phyloP scores from a whole-genome alignment of 2,888 invertebrate genomes.

The Melikaiella ostensackeni region DNA sequence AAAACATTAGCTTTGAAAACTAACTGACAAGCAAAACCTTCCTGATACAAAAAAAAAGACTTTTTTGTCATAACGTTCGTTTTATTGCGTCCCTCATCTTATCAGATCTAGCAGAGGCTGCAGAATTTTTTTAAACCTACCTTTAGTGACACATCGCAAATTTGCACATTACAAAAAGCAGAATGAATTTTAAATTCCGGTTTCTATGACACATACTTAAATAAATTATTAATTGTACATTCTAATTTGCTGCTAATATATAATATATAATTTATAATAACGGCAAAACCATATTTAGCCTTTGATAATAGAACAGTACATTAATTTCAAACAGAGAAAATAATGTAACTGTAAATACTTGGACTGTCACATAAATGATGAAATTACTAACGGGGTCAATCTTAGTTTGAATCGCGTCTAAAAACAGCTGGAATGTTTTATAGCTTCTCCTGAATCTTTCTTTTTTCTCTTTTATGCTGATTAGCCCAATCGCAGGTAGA shows the following conservation, averaged over 20 bases:
- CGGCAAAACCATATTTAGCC: neutral
- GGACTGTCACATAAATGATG: conserved; percentile 7
- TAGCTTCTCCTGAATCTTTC: neutral
- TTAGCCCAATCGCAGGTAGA: neutral
- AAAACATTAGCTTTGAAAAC: too few relatives aligned
- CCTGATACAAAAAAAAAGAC: too few relatives aligned
- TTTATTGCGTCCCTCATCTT: neutral
- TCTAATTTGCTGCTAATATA: neutral
- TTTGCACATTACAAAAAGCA: neutral
- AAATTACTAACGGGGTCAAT: neutral
- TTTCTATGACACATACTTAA: neutral
- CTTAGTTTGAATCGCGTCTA: neutral
- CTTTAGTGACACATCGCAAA: neutral
- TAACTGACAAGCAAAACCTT: too few relatives aligned
- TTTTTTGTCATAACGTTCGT: neutral
- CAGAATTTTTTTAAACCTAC: neutral
- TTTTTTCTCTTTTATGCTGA: neutral
- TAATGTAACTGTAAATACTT: conserved; percentile 10
- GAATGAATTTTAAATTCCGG: neutral
- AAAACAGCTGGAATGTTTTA: neutral
- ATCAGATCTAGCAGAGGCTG: neutral
- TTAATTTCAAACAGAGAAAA: neutral
- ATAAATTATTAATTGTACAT: neutral
- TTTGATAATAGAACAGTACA: neutral
- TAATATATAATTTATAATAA: neutral